Percentiles rank a stretch among this genome's conserved stretches.
Evolutionary conservation across 2,888 invertebrate species (phyloP).

Genomic region (Himalopsyche japonica): DNA sequence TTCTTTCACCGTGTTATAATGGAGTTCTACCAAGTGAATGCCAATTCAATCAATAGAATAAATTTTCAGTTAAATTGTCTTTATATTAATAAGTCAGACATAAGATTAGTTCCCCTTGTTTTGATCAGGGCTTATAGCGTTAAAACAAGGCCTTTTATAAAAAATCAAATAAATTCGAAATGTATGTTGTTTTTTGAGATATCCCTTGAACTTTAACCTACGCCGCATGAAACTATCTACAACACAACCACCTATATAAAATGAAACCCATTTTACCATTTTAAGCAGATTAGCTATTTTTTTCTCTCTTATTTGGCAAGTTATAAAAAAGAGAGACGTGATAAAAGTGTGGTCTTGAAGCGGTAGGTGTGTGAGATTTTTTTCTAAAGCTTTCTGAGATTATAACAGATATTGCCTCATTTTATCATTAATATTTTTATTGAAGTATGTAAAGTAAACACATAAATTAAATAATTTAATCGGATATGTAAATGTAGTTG

Average conservation of each 20-base stretch:
- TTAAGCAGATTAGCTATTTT: background rate
- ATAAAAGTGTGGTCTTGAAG: background rate
- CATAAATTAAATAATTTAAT: background rate
- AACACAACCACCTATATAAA: background rate
- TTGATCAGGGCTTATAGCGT: no score
- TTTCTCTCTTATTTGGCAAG: background rate
- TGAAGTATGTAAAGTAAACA: background rate
- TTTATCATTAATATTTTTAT: background rate
- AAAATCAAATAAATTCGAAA: background rate
- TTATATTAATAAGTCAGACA: no score
- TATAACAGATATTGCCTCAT: background rate
- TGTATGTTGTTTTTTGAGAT: background rate
- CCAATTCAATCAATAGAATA: no score
- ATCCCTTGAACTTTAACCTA: background rate
- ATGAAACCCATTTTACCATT: background rate
- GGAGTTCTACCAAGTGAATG: no score
- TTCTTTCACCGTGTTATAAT: no score
- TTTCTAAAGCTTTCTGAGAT: background rate
- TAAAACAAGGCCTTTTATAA: background rate
- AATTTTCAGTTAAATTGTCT: no score
- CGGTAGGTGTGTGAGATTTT: background rate
- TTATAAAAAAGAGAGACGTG: background rate
- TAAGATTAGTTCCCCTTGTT: no score
- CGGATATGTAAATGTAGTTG: background rate
- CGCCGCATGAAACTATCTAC: background rate